A percentile compares a stretch with the other conserved stretches of the same genome.
phyloP scores from a whole-genome alignment of 2,797 vertebrate species.

The Nannoperca obscura region DNA sequence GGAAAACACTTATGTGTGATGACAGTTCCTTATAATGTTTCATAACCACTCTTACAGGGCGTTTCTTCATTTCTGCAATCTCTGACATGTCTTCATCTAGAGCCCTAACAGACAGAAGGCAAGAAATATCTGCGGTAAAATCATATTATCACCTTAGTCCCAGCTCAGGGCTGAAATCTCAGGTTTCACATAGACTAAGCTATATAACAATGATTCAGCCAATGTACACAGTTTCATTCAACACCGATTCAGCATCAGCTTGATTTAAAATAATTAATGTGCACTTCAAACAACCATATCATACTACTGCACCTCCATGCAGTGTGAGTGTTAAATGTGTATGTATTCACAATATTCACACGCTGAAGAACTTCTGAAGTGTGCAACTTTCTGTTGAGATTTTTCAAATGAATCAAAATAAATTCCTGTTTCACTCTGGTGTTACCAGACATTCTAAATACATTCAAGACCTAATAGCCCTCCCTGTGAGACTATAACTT shows the following conservation, averaged over 20 bases:
- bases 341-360: not conserved
- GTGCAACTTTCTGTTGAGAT: not conserved
- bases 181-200: conserved; percentile 11
- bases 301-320: too few relatives aligned
- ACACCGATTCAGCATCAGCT: not conserved
- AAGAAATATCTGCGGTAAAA: conserved; percentile 20
- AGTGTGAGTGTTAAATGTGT: not conserved
- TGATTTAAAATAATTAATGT: not conserved
- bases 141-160: conserved; percentile 18
- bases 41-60: conserved; percentile 16
- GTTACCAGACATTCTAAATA: not conserved
- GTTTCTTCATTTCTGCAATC: conserved; percentile 38
- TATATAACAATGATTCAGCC: not conserved
- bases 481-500: not conserved
- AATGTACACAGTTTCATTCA: not conserved
- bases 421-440: not conserved
- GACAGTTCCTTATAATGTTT: conserved; percentile 38
- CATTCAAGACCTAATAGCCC: not conserved
- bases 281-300: not conserved
- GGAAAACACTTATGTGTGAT: not conserved
- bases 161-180: conserved; percentile 18
- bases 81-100: not conserved
- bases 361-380: not conserved
- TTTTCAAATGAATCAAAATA: not conserved
- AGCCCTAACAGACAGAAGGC: conserved; percentile 9